phyloP scores from a whole-genome alignment of 2,797 vertebrate genomes.

The Enteromius trimaculatus region DNA sequence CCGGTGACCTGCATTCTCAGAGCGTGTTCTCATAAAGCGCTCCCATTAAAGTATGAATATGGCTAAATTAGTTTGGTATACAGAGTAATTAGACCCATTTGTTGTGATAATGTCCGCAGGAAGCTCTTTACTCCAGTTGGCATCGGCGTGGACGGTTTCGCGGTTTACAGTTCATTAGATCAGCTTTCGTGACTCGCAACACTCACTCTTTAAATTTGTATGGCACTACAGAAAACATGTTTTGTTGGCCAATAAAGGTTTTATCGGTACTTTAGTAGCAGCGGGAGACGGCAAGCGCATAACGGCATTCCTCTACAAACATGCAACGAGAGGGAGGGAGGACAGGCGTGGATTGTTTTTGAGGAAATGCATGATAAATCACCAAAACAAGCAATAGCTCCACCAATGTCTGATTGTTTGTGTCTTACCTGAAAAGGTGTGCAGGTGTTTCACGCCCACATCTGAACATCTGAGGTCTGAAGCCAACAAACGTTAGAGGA shows the following conservation, averaged over 20 bases:
- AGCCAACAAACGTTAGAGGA: conserved; percentile 63
- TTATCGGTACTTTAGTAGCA: conserved; percentile 82
- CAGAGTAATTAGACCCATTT: conserved; percentile 64
- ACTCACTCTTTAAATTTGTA: conserved; percentile 80
- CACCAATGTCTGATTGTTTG: background rate
- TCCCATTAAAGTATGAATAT: conserved; percentile 3
- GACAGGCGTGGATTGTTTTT: conserved; percentile 43
- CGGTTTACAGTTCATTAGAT: conserved; percentile 73
- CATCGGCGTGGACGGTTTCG: conserved; percentile 66
- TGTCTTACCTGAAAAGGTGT: conserved; percentile 67
- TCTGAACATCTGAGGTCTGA: conserved; percentile 67
- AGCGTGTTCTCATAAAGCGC: background rate
- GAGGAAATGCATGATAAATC: conserved; percentile 64
- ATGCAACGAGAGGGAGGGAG: conserved; percentile 78
- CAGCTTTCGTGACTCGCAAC: conserved; percentile 82
- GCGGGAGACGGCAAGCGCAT: conserved; percentile 74
- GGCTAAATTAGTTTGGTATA: conserved; percentile 6
- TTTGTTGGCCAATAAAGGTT: conserved; percentile 82
- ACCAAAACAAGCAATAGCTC: conserved; percentile 53
- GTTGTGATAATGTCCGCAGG: conserved; percentile 69
- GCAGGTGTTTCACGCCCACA: conserved; percentile 52
- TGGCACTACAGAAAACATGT: conserved; percentile 79
- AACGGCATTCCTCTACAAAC: conserved; percentile 81
- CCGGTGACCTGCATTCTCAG: background rate
- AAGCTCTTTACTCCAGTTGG: conserved; percentile 68